These are phyloP conservation scores for Sinodicranocentrus sp. DNA, from an alignment of 2,888 invertebrate species.

Conservation along the genomic window DNA sequence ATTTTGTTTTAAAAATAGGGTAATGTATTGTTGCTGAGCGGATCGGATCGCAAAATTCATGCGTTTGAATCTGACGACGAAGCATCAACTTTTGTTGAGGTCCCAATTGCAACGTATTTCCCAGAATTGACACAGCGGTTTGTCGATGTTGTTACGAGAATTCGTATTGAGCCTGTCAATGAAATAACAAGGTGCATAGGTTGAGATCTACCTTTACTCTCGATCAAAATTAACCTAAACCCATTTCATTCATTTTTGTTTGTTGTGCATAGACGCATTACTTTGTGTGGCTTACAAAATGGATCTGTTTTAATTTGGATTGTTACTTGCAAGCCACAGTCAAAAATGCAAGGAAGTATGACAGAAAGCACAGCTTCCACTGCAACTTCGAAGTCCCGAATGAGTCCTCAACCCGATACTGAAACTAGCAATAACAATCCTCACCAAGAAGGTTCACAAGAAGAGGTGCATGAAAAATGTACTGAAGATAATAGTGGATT, in stretches of 20 bases:
- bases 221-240: too few species aligned
- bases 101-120: constrained; percentile 72
- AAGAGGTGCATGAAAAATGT: constrained; percentile 26
- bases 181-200: constrained; percentile 67
- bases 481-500: constrained; percentile 30
- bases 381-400: constrained; percentile 51
- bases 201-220: too few species aligned
- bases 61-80: constrained; percentile 71
- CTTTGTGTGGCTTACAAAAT: constrained; percentile 75
- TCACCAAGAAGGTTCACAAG: neutral
- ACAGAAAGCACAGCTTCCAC: constrained; percentile 53
- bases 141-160: constrained; percentile 71
- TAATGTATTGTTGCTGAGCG: constrained; percentile 73
- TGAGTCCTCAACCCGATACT: constrained; percentile 43
- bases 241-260: too few species aligned
- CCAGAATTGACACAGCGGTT: constrained; percentile 73
- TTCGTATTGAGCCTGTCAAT: constrained; percentile 73
- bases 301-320: constrained; percentile 73
- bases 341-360: constrained; percentile 52
- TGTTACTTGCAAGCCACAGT: constrained; percentile 65
- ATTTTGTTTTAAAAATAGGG: constrained; percentile 52
- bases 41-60: constrained; percentile 74
- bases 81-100: constrained; percentile 69
- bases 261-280: constrained; percentile 72
- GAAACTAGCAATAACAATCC: constrained; percentile 13